Evolutionary conservation across 2,797 vertebrate genomes (phyloP).

Genomic region (Pseudochaenichthys georgianus): DNA sequence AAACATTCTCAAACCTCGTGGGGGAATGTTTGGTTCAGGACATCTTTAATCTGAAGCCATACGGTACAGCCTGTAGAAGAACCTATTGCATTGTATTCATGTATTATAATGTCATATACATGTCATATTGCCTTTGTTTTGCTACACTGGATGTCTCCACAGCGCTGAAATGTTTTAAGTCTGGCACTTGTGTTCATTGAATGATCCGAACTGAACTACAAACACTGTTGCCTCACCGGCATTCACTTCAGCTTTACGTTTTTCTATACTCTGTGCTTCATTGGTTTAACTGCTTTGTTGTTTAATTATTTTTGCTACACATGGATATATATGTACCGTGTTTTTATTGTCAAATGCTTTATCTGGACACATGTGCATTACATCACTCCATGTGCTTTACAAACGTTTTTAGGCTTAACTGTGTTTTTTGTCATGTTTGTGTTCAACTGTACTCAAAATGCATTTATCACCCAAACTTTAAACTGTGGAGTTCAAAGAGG

Average conservation of each 20-base stretch:
- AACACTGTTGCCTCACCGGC: conserved; percentile 36
- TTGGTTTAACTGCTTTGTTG: conserved; percentile 17
- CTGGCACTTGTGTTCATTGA: conserved; percentile 2
- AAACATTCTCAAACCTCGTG: conserved; percentile 49
- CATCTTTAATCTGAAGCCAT: conserved; percentile 69
- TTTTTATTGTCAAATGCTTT: conserved; percentile 37
- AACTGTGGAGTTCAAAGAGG: conserved; percentile 3
- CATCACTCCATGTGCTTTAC: conserved; percentile 39
- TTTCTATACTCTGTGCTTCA: conserved; percentile 33
- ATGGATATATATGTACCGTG: not conserved
- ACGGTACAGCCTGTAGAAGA: conserved; percentile 67
- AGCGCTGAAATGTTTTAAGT: conserved; percentile 7
- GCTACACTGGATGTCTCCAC: conserved; percentile 23
- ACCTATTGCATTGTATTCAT: conserved; percentile 36
- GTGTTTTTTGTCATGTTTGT: conserved; percentile 37
- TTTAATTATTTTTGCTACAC: not conserved
- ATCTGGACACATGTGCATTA: conserved; percentile 19
- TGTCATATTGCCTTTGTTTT: conserved; percentile 34
- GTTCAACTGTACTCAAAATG: not conserved
- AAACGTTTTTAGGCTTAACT: conserved; percentile 19
- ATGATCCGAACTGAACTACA: conserved; percentile 37
- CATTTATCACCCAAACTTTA: conserved; percentile 24
- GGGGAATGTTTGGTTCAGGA: conserved; percentile 59
- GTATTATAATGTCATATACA: not conserved
- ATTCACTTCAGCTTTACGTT: conserved; percentile 24